Base-by-base conservation (phyloP, 2,113 vertebrate species). In the Mirza zaza region DNA sequence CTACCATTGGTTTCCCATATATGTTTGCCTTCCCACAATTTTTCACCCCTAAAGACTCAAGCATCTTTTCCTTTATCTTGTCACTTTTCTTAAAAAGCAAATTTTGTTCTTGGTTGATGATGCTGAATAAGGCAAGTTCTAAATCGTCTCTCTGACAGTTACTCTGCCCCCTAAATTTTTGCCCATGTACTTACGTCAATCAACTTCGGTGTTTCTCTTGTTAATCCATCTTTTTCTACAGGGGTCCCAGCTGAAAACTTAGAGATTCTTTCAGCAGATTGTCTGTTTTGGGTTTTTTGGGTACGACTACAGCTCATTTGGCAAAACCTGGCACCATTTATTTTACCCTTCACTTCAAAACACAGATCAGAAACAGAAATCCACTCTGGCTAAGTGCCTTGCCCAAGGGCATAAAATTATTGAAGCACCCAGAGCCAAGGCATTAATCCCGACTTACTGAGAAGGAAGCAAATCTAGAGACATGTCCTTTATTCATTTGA, bases 401-500 rank as follows among this genome's bases (percentile, higher is more conserved):
- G 39, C 81, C 45, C 61, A 42, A n/a, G 70, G 81, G n/a, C 45
- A 59, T 91, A 71, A 65, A 81, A 48, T 87, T 92, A 84, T 70
- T 94, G 52, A 84, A 42, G 76, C 57, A 90, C 42, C 45, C 88
- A 48, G 76, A 90, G 59, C 73, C 34, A 57, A 94, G n/a, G 48
- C 63, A 96, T 93, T 96, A 88, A 89, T 84, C 34, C 57, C 45
- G 52, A 50, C 10, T 82, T 91, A 67, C n/a, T 83, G 77, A 55
- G 50, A 87, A 88, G 61, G 80, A 96, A 63, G 48, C 21, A 45
- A 50, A 96, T 92, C 65, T 76, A 32, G 42, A 84, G 32, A 34
- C 42, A 12, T 25, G 32, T 71, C 82, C 13, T 27, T 88, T 93
- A 77, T 61, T 5, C 36, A 45, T 84, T 75, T 70, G 23, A 87